A percentile compares a stretch with the other conserved stretches of the same genome.
These are phyloP conservation scores for Diplogasteroides magnus DNA, from an alignment of 1,140 invertebrate genomes.

Conservation along the genomic window DNA sequence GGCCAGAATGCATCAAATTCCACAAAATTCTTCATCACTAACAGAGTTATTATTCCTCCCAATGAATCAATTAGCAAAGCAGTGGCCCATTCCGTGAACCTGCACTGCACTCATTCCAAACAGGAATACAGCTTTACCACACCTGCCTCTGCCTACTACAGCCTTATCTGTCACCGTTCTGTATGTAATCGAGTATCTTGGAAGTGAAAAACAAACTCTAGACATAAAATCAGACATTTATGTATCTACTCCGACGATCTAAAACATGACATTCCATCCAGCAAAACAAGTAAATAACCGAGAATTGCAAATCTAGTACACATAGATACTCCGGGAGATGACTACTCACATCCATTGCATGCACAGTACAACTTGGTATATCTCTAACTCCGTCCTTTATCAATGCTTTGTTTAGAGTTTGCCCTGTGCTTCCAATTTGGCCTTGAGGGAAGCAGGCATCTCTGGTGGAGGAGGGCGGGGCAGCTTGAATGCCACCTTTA, in stretches of 20 bases:
- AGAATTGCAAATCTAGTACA: slow-evolving; percentile 6
- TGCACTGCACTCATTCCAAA: too few species aligned
- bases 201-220: neutral
- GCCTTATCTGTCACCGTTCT: neutral
- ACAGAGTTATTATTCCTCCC: too few species aligned
- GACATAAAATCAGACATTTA: slow-evolving; percentile 1
- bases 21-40: too few species aligned
- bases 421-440: slow-evolving; percentile 64
- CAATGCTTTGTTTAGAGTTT: slow-evolving; percentile 3
- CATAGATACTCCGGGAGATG: neutral
- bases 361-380: slow-evolving; percentile 3
- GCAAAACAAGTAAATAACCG: slow-evolving; percentile 6
- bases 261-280: too few species aligned
- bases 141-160: neutral
- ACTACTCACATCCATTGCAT: neutral
- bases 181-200: neutral
- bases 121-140: too few species aligned
- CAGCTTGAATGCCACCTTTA: slow-evolving; percentile 68
- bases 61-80: too few species aligned
- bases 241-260: slow-evolving; percentile 10
- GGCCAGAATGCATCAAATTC: too few species aligned
- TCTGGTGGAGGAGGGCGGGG: slow-evolving; percentile 93
- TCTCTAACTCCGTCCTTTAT: neutral
- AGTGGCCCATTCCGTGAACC: too few species aligned
- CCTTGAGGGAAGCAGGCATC: slow-evolving; percentile 91